phyloP scores from a whole-genome alignment of 2,113 vertebrate species.

The Argyrosomus japonicus region DNA sequence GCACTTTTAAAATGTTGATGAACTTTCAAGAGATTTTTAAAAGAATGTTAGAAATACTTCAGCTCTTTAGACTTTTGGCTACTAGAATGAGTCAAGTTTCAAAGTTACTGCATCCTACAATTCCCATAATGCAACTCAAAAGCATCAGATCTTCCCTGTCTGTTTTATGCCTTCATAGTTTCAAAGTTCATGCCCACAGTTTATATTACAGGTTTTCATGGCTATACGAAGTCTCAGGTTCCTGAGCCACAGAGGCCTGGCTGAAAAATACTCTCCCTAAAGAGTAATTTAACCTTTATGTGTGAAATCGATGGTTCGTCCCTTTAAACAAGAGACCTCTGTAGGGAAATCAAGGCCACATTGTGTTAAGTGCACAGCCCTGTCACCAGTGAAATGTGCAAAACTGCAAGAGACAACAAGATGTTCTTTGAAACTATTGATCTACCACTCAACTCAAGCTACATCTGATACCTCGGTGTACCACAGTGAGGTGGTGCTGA shows the following conservation, averaged over 20 bases:
- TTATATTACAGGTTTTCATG: neutral
- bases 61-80: neutral
- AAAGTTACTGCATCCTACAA: neutral
- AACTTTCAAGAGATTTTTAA: neutral
- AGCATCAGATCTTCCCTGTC: neutral
- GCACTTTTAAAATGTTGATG: neutral
- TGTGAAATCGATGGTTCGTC: neutral
- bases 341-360: neutral
- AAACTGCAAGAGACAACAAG: neutral
- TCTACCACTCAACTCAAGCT: neutral
- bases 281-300: neutral
- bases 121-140: neutral
- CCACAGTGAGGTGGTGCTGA: neutral
- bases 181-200: neutral
- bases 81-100: neutral
- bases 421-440: neutral
- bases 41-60: neutral
- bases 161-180: neutral
- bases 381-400: neutral
- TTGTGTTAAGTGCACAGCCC: neutral
- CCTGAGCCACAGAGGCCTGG: too few relatives aligned
- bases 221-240: too few relatives aligned
- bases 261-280: too few relatives aligned
- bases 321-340: neutral
- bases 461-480: neutral